Base-by-base conservation (phyloP, 64 coral and sea anemone species). In the Astreopora myriophthalma region DNA sequence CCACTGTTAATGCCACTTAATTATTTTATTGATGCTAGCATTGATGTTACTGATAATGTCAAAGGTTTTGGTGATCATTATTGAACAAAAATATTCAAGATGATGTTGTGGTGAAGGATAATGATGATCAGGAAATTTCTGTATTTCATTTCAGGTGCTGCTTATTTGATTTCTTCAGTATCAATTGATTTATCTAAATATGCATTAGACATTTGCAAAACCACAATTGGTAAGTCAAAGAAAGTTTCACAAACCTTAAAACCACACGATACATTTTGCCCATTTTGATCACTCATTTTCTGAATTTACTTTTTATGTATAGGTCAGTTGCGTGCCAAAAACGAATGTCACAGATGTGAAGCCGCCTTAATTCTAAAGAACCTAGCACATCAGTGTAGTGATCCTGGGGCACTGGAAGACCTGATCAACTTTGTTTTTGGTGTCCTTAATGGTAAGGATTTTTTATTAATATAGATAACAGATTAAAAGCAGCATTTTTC, bases 121-220 rank as follows among this genome's bases (percentile, higher is more conserved):
- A 66, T 46, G 69, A 33, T 73, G 10, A 33, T 73, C 3, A 37
- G n/a, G 76, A 80, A 6, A 25, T 8, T 52, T 4, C 7, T 60
- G 31, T 46, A 33, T 80, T 48, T 74, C 42, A 14, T 74, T 91
- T 72, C 69, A 93, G 93, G 92, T 61, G 65, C 86, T 55, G 64
- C 75, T 1, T 87, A 94, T 82, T 86, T 98, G 44, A 75, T 95
- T 80, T 79, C 87, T 35, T 88, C 96, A 17, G 80, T 98, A 1
- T 98, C 96, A 9, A 98, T 98, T 93, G 96, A 98, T 87, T 90
- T 98, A 35, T 98, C 96, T 38, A 95, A 98, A 74, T 92, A 95
- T 93, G 93, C 90, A 33, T 80, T 93, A 55, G 76, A 79, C 19
- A 89, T 98, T 33, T 98, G 96, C 51, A 99, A 99, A 65, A 93